Conservation (phyloP, 2,888 invertebrate species). For the Hedychridium roseum region DNA sequence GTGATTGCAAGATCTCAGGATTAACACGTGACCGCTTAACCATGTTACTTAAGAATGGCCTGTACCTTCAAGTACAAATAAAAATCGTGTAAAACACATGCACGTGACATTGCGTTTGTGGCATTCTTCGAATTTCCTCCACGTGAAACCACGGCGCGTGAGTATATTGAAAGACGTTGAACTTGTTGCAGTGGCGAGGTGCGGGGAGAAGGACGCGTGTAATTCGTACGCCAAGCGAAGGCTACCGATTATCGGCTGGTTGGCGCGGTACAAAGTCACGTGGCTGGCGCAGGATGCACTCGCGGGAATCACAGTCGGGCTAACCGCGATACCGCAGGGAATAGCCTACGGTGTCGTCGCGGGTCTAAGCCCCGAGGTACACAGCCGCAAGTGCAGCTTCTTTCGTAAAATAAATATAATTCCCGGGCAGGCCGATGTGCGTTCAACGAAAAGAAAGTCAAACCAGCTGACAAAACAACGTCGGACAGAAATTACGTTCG, state of each 20-base stretch:
- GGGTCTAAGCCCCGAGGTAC: conserved; percentile 49
- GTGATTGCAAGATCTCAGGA: too few relatives aligned
- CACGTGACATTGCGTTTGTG: not conserved
- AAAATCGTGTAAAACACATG: not conserved
- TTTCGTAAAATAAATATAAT: not conserved
- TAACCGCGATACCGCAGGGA: conserved; percentile 51
- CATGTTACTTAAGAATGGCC: not conserved
- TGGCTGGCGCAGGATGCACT: conserved; percentile 45
- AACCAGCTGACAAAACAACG: too few relatives aligned
- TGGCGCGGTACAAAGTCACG: conserved; percentile 34
- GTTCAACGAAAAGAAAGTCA: too few relatives aligned
- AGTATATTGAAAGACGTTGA: too few relatives aligned
- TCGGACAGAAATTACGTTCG: too few relatives aligned
- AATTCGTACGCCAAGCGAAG: conserved; percentile 32
- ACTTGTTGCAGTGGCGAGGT: conserved; percentile 15
- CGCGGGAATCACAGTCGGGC: conserved; percentile 49
- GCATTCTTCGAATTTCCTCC: too few relatives aligned
- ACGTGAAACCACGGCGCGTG: too few relatives aligned
- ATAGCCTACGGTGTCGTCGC: conserved; percentile 50
- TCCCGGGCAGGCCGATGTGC: too few relatives aligned
- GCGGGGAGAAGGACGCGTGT: conserved; percentile 10
- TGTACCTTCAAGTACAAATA: not conserved
- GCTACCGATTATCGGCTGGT: conserved; percentile 45
- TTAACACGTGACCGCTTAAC: too few relatives aligned
- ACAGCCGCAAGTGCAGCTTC: too few relatives aligned